Base-by-base conservation (phyloP, 2,113 vertebrate species). In the Oncorhynchus mykiss region DNA sequence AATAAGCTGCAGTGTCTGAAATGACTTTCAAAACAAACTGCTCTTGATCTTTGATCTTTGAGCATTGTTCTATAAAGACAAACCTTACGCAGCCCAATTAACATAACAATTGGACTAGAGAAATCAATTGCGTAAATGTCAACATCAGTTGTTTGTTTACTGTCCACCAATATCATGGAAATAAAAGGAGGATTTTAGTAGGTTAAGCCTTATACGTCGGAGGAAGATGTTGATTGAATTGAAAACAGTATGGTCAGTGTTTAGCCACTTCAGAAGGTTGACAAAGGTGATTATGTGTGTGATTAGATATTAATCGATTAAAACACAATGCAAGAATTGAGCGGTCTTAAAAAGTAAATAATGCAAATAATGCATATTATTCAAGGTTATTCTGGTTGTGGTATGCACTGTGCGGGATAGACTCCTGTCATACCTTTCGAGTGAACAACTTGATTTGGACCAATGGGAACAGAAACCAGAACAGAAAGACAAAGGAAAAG, bases 381-480 rank as follows among this genome's bases (percentile, higher is more conserved):
- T 20, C 48, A 31, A 9, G 71, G 74, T 80, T 71, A 81, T 70
- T 75, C 18, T 60, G 70, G 27, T 59, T 70, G 68, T 51, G 69
- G 74, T 48, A 29, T 39, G 27, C 22, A 34, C 27, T 66, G 6
- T 66, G 67, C 29, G 7, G 67, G 60, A 54, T 18, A 80, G 72
- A 74, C 29, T 80, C 77, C 79, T 76, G 71, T 91, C 92, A 91
- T 95, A 92, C 91, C 92, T 95, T 93, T 92, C 88, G 80, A 91
- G 91, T 91, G 91, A 94, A 89, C 67, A 54, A 54, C 93, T 94
- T 87, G 76, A 86, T 83, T 83, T 91, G 88, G 80, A 90, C 85
- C 90, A 93, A 90, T 83, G 86, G 91, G 84, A 85, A 91, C 74
- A 80, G 39, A 45, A 79, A 54, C 51, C 51, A 14, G 16, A 86